Evolutionary conservation across 2,113 vertebrate genomes (phyloP).

Genomic region (Ardeotis arabs): DNA sequence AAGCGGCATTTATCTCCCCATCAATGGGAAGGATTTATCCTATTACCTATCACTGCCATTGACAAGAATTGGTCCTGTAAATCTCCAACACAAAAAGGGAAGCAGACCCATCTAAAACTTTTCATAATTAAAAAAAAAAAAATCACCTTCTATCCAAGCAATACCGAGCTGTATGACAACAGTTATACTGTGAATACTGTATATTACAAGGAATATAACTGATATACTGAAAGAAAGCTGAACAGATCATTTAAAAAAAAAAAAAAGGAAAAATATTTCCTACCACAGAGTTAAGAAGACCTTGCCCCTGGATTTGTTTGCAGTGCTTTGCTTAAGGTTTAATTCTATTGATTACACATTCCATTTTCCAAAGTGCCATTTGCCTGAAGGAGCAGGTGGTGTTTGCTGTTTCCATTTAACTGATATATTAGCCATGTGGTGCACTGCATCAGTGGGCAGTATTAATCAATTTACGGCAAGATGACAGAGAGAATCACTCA

Average conservation of each 20-base stretch:
- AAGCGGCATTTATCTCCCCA: constrained; percentile 36
- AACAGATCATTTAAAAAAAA: background rate
- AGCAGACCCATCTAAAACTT: background rate
- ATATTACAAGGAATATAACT: background rate
- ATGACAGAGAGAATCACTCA: constrained; percentile 86
- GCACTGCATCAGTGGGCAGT: constrained; percentile 81
- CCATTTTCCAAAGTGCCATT: constrained; percentile 86
- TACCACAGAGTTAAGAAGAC: constrained; percentile 70
- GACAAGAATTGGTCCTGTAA: background rate
- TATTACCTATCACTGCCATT: constrained; percentile 26
- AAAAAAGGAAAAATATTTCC: constrained; percentile 17
- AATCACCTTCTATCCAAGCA: background rate
- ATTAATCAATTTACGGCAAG: constrained; percentile 85
- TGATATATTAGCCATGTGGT: constrained; percentile 88
- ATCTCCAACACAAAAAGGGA: background rate
- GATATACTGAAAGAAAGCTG: constrained; percentile 7
- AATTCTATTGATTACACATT: constrained; percentile 89
- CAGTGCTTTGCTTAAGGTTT: constrained; percentile 80
- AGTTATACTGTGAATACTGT: background rate
- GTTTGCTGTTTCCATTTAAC: constrained; percentile 88
- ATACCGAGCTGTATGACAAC: background rate
- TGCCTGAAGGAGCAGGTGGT: constrained; percentile 88
- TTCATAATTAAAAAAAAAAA: background rate
- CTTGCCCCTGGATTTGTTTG: constrained; percentile 76
- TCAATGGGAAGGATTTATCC: constrained; percentile 49